Evolutionary conservation across 2,888 invertebrate genomes (phyloP).

Genomic region (Dicycla oo): DNA sequence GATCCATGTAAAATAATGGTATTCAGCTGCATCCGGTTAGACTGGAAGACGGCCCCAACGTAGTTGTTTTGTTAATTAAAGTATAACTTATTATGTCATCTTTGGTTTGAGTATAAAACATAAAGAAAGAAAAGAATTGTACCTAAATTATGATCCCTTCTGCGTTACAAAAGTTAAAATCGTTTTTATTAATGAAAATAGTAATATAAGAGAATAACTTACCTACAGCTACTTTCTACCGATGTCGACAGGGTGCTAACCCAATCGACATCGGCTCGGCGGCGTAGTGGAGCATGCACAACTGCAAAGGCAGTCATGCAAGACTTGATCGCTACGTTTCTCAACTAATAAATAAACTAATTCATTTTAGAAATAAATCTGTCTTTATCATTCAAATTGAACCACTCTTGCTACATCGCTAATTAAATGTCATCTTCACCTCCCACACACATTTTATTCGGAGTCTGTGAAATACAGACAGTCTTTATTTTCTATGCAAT

Average conservation of each 20-base stretch:
- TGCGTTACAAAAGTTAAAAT: background rate
- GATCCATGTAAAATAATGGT: too few species aligned
- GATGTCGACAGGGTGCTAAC: background rate
- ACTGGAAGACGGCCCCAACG: too few species aligned
- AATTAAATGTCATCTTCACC: too few species aligned
- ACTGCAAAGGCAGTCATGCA: slow-evolving; percentile 30
- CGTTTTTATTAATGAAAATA: background rate
- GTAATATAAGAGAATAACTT: background rate
- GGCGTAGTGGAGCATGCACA: background rate
- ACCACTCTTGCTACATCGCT: background rate
- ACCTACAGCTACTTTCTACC: background rate
- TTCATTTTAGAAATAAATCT: background rate
- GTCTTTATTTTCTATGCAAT: too few species aligned
- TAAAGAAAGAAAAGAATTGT: background rate
- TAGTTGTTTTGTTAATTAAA: too few species aligned
- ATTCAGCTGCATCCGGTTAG: too few species aligned
- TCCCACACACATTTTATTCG: background rate
- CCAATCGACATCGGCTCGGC: background rate
- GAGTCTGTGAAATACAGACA: too few species aligned
- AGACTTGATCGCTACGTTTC: slow-evolving; percentile 11
- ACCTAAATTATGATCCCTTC: background rate
- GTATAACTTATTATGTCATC: too few species aligned
- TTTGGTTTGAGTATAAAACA: too few species aligned
- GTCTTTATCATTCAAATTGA: background rate
- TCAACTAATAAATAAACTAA: slow-evolving; percentile 10